A percentile compares a stretch with the other conserved stretches of the same genome.
These are phyloP conservation scores for Tachina lurida DNA, from an alignment of 2,888 invertebrate species.

Conservation along the genomic window DNA sequence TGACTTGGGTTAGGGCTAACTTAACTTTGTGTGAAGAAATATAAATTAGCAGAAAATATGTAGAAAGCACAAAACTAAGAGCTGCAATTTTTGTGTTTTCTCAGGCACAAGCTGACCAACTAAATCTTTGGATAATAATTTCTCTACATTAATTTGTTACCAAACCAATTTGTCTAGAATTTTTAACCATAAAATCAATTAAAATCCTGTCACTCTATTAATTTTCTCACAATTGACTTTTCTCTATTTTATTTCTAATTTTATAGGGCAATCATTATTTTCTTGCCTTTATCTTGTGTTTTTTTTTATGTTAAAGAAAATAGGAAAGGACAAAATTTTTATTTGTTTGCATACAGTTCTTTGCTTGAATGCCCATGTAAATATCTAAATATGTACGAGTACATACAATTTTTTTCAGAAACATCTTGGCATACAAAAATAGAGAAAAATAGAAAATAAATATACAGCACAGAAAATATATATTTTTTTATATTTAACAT, in stretches of 20 bases:
- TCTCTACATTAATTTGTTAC: background rate
- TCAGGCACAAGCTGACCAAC: no score
- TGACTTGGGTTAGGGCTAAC: no score
- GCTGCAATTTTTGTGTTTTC: no score
- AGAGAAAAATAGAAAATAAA: constrained; percentile 20
- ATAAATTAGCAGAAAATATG: no score
- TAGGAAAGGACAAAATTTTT: constrained; percentile 49
- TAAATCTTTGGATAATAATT: background rate
- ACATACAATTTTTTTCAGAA: constrained; percentile 1
- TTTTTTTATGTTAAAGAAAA: constrained; percentile 34
- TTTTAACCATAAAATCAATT: constrained; percentile 20
- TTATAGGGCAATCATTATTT: background rate
- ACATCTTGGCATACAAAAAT: constrained; percentile 8
- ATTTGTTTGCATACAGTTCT: constrained; percentile 64
- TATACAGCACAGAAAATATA: constrained; percentile 34
- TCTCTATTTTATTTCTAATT: background rate
- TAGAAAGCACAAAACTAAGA: no score
- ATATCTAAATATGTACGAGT: constrained; percentile 57
- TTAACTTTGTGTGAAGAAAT: no score
- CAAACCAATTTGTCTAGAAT: background rate
- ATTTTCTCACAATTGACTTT: constrained; percentile 14
- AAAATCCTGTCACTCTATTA: constrained; percentile 45
- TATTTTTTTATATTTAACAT: constrained; percentile 40
- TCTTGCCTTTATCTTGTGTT: background rate
- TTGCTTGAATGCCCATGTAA: constrained; percentile 66